Evolutionary conservation across 2,797 vertebrate species (phyloP).

Genomic region (Anguilla obscura): DNA sequence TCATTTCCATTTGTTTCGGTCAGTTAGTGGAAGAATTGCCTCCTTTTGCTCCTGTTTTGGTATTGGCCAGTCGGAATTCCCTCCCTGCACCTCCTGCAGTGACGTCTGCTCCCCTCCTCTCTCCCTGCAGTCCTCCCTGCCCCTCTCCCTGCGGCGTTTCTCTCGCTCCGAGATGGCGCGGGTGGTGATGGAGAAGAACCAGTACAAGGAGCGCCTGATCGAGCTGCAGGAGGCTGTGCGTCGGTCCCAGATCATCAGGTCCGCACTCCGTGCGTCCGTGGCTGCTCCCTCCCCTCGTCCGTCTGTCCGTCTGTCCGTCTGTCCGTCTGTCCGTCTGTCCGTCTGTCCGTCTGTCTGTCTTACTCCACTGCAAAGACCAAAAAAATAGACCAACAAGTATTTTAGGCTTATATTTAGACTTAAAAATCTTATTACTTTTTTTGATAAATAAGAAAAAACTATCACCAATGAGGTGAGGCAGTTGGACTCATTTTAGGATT

Average conservation of each 20-base stretch:
- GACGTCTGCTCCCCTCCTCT: neutral
- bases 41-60: neutral
- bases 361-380: too few relatives aligned
- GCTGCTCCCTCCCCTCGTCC: neutral
- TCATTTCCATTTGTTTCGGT: too few relatives aligned
- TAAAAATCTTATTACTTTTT: neutral
- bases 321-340: too few relatives aligned
- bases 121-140: conserved; percentile 57
- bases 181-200: conserved; percentile 86
- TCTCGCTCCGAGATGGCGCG: conserved; percentile 85
- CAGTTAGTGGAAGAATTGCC: neutral
- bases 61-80: neutral
- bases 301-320: too few relatives aligned
- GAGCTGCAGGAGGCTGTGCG: conserved; percentile 79
- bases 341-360: neutral
- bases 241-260: conserved; percentile 67
- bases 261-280: neutral
- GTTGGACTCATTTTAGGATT: too few relatives aligned
- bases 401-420: neutral
- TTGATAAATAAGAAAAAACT: too few relatives aligned
- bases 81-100: neutral
- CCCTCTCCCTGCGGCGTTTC: conserved; percentile 69
- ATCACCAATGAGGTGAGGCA: too few relatives aligned
- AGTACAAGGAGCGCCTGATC: conserved; percentile 84
- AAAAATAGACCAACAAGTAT: neutral